Evolutionary conservation across 2,888 invertebrate species (phyloP).

Genomic region (Psylliodes chrysocephalus): DNA sequence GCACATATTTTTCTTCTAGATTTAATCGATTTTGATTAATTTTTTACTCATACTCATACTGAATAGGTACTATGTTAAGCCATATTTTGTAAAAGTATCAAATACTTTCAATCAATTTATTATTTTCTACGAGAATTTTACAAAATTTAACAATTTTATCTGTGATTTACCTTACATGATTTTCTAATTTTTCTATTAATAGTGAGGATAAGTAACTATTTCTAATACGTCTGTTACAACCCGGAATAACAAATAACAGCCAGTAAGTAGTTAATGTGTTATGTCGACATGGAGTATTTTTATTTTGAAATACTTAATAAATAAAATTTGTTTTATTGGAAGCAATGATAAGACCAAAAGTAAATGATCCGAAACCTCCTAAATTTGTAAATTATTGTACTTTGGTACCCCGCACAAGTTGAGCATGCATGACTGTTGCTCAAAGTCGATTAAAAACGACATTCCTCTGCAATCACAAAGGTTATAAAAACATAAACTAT

Average conservation of each 20-base stretch:
- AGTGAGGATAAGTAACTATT: too few species aligned
- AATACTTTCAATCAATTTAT: too few species aligned
- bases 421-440: conserved; percentile 21
- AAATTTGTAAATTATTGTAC: conserved; percentile 15
- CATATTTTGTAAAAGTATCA: too few species aligned
- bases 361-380: conserved; percentile 30
- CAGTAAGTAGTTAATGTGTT: not conserved
- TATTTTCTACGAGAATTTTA: too few species aligned
- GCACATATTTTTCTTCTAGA: too few species aligned
- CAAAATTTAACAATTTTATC: too few species aligned
- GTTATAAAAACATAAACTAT: conserved; percentile 27
- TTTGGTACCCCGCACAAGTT: conserved; percentile 11
- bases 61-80: too few species aligned
- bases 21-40: too few species aligned
- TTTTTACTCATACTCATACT: too few species aligned
- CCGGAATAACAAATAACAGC: not conserved
- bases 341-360: conserved; percentile 17
- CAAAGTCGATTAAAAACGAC: conserved; percentile 10
- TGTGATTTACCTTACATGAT: too few species aligned
- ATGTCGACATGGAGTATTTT: not conserved
- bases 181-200: too few species aligned
- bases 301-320: not conserved
- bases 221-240: too few species aligned
- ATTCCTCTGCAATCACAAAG: conserved; percentile 19
- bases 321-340: conserved; percentile 4